These are phyloP conservation scores for Cryptocheilus praepositus DNA, from an alignment of 2,888 invertebrate genomes.

Conservation along the genomic window DNA sequence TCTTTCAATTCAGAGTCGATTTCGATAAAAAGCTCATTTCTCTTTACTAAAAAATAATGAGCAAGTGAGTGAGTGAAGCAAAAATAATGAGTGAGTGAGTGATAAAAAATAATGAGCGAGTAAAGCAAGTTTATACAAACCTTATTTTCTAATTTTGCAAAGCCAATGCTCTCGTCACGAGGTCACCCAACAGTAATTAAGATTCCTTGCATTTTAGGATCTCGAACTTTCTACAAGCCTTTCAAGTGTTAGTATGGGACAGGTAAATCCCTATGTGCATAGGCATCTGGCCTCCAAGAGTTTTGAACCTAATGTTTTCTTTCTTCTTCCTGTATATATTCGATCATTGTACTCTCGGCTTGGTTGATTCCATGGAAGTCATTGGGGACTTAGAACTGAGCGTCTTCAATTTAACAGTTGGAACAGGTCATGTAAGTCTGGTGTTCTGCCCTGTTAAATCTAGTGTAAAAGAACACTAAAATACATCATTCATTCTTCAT, in stretches of 20 bases:
- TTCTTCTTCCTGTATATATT: not conserved
- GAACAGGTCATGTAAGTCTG: no score
- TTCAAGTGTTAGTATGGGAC: not conserved
- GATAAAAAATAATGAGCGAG: no score
- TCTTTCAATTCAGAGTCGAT: no score
- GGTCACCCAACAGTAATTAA: no score
- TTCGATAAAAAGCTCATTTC: no score
- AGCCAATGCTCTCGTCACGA: no score
- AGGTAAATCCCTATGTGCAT: not conserved
- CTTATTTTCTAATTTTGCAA: no score
- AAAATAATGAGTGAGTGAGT: no score
- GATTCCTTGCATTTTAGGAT: slow-evolving; percentile 11
- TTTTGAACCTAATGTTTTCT: not conserved
- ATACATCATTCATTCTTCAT: no score
- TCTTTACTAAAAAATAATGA: no score
- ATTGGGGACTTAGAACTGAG: not conserved
- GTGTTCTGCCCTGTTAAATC: not conserved
- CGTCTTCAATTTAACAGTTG: not conserved
- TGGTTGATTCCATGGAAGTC: not conserved
- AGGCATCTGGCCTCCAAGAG: not conserved
- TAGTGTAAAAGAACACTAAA: not conserved
- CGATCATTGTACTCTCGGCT: not conserved
- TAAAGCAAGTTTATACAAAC: no score
- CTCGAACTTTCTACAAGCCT: slow-evolving; percentile 1
- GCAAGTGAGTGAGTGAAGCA: no score